Evolutionary conservation across 53 echinoderm and acorn worm species (phyloP).

Genomic region (Paracentrotus lividus): DNA sequence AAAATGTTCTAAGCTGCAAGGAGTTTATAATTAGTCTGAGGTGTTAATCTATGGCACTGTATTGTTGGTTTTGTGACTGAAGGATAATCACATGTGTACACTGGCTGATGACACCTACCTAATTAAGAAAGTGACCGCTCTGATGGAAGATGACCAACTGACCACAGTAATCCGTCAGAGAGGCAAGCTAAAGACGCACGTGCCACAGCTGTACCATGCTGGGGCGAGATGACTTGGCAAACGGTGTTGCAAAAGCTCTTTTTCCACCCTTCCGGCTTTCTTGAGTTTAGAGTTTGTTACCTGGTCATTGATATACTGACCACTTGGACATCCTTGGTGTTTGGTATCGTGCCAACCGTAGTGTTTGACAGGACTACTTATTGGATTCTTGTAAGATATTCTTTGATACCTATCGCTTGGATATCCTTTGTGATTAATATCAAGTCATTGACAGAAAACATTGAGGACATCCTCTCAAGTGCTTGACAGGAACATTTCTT

Average conservation of each 20-base stretch:
- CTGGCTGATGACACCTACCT: neutral
- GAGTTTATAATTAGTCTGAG: neutral
- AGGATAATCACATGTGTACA: conserved; percentile 36
- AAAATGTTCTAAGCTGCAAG: neutral
- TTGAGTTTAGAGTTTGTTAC: neutral
- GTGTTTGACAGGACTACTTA: too few relatives aligned
- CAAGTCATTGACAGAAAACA: neutral
- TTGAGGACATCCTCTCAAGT: neutral
- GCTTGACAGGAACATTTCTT: neutral
- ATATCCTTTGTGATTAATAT: neutral
- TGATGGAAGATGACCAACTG: conserved; percentile 47
- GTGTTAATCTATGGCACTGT: neutral
- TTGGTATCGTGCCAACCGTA: too few relatives aligned
- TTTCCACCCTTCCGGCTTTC: neutral
- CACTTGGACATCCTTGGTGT: neutral
- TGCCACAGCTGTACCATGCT: neutral
- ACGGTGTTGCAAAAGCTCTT: neutral
- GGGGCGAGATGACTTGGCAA: conserved; percentile 29
- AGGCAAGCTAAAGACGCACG: neutral
- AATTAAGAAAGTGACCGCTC: conserved; percentile 24
- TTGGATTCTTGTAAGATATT: neutral
- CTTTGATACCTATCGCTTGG: neutral
- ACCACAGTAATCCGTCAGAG: conserved; percentile 1
- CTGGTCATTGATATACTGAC: neutral
- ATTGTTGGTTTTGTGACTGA: neutral